Percentiles rank a stretch among this genome's conserved stretches.
Conservation (phyloP, 2,113 vertebrate genomes). For the Labeo catla region DNA sequence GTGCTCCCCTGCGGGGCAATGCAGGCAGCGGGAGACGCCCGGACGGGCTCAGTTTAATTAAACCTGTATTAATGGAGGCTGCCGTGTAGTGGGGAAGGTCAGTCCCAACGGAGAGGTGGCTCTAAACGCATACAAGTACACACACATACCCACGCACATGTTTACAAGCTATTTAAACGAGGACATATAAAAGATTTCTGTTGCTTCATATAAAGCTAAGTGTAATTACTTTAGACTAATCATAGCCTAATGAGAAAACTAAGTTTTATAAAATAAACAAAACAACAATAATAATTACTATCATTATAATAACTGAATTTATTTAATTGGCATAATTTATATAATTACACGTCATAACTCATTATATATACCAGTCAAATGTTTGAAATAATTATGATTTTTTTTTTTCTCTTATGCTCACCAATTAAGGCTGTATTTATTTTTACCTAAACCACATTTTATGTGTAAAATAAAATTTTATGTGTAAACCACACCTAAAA, state of each 20-base stretch:
- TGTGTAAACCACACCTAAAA: too few species aligned
- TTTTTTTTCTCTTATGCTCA: too few species aligned
- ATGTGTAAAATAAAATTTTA: too few species aligned
- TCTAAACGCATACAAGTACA: background rate
- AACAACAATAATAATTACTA: too few species aligned
- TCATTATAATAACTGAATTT: too few species aligned
- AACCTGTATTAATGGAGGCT: constrained; percentile 68
- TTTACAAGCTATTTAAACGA: background rate
- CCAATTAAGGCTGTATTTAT: background rate
- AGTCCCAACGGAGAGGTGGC: constrained; percentile 59
- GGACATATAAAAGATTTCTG: background rate
- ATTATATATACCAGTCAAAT: background rate
- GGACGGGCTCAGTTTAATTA: constrained; percentile 70
- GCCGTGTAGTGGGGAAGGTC: constrained; percentile 55
- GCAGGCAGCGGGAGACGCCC: constrained; percentile 28
- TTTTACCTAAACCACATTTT: too few species aligned
- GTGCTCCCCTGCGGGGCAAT: constrained; percentile 64
- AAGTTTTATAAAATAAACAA: background rate
- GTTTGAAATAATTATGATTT: background rate
- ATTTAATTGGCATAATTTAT: background rate
- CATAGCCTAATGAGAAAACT: background rate
- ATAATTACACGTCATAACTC: background rate
- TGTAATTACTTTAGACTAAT: background rate
- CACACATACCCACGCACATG: background rate
- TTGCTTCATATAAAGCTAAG: background rate